Evolutionary conservation across 2,113 vertebrate genomes (phyloP), one percentile per base, ranked within the genome.

Genomic region (Cryptomyrus ogoouensis): DNA sequence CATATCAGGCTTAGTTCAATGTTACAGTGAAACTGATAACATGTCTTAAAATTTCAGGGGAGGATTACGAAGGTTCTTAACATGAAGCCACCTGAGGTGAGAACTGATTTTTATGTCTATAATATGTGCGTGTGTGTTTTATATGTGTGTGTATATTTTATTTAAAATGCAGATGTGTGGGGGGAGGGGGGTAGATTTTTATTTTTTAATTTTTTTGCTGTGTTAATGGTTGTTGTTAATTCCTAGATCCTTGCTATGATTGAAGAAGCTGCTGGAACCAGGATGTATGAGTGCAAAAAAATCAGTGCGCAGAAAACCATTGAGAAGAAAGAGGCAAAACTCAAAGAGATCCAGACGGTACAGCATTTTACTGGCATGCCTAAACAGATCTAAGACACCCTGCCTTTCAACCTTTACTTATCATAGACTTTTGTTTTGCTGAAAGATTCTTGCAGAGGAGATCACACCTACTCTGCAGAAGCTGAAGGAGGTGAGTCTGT

Each of bases 41-140:
- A 4, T 77, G 91, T 92, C n/a, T 8, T 88, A 42, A 58, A 52
- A 35, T 92, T 94, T 93, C 87, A 99, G 98, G 98, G 98, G 8
- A 96, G 95, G 94, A 99, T 99, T 95, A 99, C 98, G 17, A 99
- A 99, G 94, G 97, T 99, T 90, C 92, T 99, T 66, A 99, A 98
- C 93, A 99, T 99, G 98, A 99, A 99, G 90, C 98, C 98, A 88
- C 94, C 96, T 90, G 98, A 99, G 97, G 98, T 99, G 96, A 96
- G 94, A 86, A 53, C 50, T 86, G 7, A 70, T 21, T 85, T 56
- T 46, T 58, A 24, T 13, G 62, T 1, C 8, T 19, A 21, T 83
- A 6, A 42, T 46, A 5, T 19, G 21, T 70, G n/a, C 1, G 19
- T 2, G 8, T 62, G 1, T 47, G 44, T 44, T 44, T 0, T 44